Evolutionary conservation across 64 coral and sea anemone species (phyloP).

Genomic region (Pachyseris speciosa): DNA sequence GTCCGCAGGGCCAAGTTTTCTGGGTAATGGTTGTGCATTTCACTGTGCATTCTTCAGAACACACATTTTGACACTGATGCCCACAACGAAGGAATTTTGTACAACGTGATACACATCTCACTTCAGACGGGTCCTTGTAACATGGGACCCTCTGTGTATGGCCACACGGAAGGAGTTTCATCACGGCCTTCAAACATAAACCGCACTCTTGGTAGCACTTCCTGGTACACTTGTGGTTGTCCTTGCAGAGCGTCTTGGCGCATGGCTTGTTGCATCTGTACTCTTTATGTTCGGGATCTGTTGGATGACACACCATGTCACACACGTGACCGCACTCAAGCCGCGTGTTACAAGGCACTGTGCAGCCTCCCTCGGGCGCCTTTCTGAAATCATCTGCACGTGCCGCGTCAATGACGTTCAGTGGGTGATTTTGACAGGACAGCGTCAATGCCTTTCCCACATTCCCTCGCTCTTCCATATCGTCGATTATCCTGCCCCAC

Average conservation of each 20-base stretch:
- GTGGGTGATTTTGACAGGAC: conserved; percentile 57
- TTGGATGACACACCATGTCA: conserved; percentile 55
- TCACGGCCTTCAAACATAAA: conserved; percentile 4
- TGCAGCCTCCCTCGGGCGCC: conserved; percentile 70
- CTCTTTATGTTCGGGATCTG: conserved; percentile 41
- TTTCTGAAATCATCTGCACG: conserved; percentile 63
- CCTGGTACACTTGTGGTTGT: conserved; percentile 51
- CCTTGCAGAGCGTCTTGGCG: conserved; percentile 9
- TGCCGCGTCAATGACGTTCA: conserved; percentile 50
- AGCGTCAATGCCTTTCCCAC: conserved; percentile 57
- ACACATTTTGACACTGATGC: conserved; percentile 26
- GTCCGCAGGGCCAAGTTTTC: conserved; percentile 56
- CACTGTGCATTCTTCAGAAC: conserved; percentile 34
- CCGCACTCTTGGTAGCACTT: conserved; percentile 65
- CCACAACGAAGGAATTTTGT: conserved; percentile 22
- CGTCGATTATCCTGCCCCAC: conserved; percentile 63
- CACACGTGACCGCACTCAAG: conserved; percentile 79
- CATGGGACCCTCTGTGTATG: conserved; percentile 44
- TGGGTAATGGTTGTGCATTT: background rate
- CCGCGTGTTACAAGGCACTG: conserved; percentile 5
- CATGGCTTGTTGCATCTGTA: conserved; percentile 51
- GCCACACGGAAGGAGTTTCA: conserved; percentile 40
- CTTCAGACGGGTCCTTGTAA: background rate
- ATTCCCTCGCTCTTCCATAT: conserved; percentile 63
- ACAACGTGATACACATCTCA: conserved; percentile 40